Evolutionary conservation across 2,888 invertebrate species (phyloP).

Genomic region (Brachypalpus laphriformis): DNA sequence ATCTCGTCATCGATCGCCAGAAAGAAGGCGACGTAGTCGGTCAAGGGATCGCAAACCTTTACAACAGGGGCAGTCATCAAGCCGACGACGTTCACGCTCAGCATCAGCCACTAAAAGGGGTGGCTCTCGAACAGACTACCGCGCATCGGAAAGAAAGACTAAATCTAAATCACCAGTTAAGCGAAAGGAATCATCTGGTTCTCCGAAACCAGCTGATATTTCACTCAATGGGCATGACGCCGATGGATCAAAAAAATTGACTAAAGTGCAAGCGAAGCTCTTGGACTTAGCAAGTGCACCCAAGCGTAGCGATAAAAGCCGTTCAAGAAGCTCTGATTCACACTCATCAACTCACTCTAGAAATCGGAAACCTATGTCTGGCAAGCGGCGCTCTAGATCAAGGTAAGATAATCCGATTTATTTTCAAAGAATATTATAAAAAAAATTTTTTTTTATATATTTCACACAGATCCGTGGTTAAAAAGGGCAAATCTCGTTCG

Average conservation of each 20-base stretch:
- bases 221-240: slow-evolving; percentile 62
- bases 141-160: slow-evolving; percentile 76
- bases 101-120: slow-evolving; percentile 75
- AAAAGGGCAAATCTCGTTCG: slow-evolving; percentile 76
- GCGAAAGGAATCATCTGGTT: slow-evolving; percentile 63
- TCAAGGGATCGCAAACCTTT: slow-evolving; percentile 76
- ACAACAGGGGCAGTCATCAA: slow-evolving; percentile 75
- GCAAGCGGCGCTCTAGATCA: slow-evolving; percentile 62
- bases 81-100: slow-evolving; percentile 76
- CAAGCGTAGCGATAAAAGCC: slow-evolving; percentile 75
- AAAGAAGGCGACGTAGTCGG: slow-evolving; percentile 75
- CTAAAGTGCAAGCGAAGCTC: slow-evolving; percentile 86
- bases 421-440: neutral
- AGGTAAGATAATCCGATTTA: slow-evolving; percentile 36
- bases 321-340: slow-evolving; percentile 74
- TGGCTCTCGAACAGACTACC: slow-evolving; percentile 71
- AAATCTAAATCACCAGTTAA: slow-evolving; percentile 77
- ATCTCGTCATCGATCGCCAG: slow-evolving; percentile 76
- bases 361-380: slow-evolving; percentile 55
- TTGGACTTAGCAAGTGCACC: slow-evolving; percentile 85
- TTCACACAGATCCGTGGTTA: slow-evolving; percentile 77
- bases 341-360: slow-evolving; percentile 69
- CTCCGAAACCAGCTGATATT: slow-evolving; percentile 55
- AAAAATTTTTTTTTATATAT: neutral
- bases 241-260: slow-evolving; percentile 79